Evolutionary conservation across 2,888 invertebrate species (phyloP).

Genomic region (Drosophila yooni): DNA sequence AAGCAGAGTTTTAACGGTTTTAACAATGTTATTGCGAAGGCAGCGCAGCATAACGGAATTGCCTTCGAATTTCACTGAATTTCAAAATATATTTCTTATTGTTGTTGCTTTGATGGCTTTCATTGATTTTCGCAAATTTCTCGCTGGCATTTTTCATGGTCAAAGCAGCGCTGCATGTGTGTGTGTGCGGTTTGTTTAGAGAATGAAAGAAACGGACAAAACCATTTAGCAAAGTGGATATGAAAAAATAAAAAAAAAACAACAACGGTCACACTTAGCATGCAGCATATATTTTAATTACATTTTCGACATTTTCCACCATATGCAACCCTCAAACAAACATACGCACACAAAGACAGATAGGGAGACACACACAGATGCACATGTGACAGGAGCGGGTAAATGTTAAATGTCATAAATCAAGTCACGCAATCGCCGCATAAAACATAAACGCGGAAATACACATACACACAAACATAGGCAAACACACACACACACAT

Average conservation of each 20-base stretch:
- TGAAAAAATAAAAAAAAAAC: slow-evolving; percentile 1
- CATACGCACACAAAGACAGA: slow-evolving; percentile 27
- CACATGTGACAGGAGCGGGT: slow-evolving; percentile 47
- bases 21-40: slow-evolving; percentile 45
- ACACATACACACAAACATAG: slow-evolving; percentile 34
- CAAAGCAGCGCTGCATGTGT: slow-evolving; percentile 46
- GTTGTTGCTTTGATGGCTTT: slow-evolving; percentile 60
- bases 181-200: slow-evolving; percentile 47
- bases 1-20: slow-evolving; percentile 40
- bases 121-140: slow-evolving; percentile 77
- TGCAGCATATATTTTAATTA: slow-evolving; percentile 45
- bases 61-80: slow-evolving; percentile 68
- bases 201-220: slow-evolving; percentile 33
- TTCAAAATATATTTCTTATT: slow-evolving; percentile 55
- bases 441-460: slow-evolving; percentile 66
- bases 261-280: slow-evolving; percentile 37
- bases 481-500: slow-evolving; percentile 13
- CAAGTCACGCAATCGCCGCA: slow-evolving; percentile 70
- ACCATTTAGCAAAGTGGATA: slow-evolving; percentile 60
- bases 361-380: slow-evolving; percentile 21
- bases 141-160: slow-evolving; percentile 77
- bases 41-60: slow-evolving; percentile 64
- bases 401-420: slow-evolving; percentile 77
- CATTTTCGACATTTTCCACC: slow-evolving; percentile 40
- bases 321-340: slow-evolving; percentile 44